Evolutionary conservation across 2,797 vertebrate genomes (phyloP), one percentile per base, ranked within the genome.

Genomic region (Selene dorsalis): DNA sequence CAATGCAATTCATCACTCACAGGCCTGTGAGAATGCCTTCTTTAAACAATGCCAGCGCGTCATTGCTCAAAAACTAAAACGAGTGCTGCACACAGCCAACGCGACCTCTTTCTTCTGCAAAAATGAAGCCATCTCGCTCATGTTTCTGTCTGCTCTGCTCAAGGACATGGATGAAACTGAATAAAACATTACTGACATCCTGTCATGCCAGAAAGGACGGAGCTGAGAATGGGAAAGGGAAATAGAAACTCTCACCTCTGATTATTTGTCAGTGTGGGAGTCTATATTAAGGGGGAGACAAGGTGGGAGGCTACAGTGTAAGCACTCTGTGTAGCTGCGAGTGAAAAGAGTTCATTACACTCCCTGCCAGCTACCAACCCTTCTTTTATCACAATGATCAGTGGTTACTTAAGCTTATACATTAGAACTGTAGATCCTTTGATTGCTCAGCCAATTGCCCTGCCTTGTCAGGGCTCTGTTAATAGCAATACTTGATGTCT

Each of bases 1-100:
- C 90, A 89, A 86, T n/a, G n/a, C 69, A 81, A 93, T 92, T 92
- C 87, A 90, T 93, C 91, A 91, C 86, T 86, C 6, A 39, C 76
- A 72, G 69, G 79, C 89, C 86, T 83, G 45, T 56, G 47, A n/a
- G 62, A 87, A 74, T 73, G 57, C 73, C 73, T 86, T 89, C 83
- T 88, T 74, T 88, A 83, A 89, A 89, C 83, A 87, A 84, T 67
- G 69, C 83, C 64, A 41, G 80, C 52, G 81, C 80, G 84, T 89
- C 77, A 75, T 87, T 82, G 86, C 90, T 90, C 84, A 84, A 88
- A 88, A 89, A 89, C 84, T 80, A 69, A 86, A 89, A 84, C 66
- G 72, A 88, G 78, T 68, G n/a, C 4, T 10, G 71, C 61, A 76
- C 69, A 78, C 86, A 77, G 82, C 74, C 73, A 59, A 63, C 65